Evolutionary conservation across 1,140 invertebrate species (phyloP).

Genomic region (Drosophila repletoides): DNA sequence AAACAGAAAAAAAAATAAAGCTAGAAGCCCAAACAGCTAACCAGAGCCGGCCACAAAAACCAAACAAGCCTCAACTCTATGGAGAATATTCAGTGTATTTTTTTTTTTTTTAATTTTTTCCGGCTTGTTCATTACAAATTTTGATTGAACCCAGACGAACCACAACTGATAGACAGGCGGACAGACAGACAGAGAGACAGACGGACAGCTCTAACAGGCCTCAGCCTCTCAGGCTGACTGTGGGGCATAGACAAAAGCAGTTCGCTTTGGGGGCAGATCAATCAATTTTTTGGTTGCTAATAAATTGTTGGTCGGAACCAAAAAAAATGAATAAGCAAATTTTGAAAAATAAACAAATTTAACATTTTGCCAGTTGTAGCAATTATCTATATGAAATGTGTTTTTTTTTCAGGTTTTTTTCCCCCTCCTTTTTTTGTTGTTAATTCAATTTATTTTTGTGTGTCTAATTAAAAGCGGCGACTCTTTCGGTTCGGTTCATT

Average conservation of each 20-base stretch:
- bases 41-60: conserved; percentile 3
- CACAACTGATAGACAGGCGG: background rate
- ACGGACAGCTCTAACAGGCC: no score
- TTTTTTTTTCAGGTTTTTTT: conserved; percentile 7
- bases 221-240: background rate
- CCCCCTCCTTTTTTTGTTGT: conserved; percentile 41
- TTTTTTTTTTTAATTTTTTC: conserved; percentile 63
- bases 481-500: conserved; percentile 4
- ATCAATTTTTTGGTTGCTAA: conserved; percentile 70
- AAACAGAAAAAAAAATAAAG: conserved; percentile 4
- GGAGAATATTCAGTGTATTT: conserved; percentile 40
- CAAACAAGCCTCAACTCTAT: conserved; percentile 8
- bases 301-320: conserved; percentile 45
- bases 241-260: conserved; percentile 24
- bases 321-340: conserved; percentile 2
- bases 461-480: conserved; percentile 68
- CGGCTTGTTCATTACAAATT: conserved; percentile 76
- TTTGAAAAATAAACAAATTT: conserved; percentile 61
- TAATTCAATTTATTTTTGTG: conserved; percentile 75
- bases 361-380: conserved; percentile 65
- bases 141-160: conserved; percentile 67
- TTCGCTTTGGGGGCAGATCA: conserved; percentile 62
- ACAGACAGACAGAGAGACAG: background rate
- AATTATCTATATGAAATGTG: conserved; percentile 54
- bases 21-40: conserved; percentile 6